These are phyloP conservation scores for Clupea harengus DNA, from an alignment of 2,113 vertebrate species.

Conservation along the genomic window DNA sequence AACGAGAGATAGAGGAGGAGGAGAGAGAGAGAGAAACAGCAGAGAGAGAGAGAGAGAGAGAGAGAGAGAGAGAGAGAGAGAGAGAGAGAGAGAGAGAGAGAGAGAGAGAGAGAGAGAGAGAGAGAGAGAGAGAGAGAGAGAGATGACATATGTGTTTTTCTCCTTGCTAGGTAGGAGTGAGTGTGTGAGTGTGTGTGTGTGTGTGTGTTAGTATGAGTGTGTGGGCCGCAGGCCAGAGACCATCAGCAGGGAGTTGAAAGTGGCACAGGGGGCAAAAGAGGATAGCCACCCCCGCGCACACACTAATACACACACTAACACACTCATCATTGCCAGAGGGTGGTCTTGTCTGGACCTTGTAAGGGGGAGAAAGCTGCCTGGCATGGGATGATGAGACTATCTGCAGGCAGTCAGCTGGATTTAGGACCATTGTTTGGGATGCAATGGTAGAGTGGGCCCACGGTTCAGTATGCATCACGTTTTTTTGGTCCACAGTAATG, in stretches of 20 bases:
- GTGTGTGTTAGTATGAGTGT: constrained; percentile 23
- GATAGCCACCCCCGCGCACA: constrained; percentile 24
- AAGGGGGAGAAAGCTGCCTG: neutral
- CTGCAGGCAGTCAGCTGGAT: constrained; percentile 3
- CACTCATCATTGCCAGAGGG: neutral
- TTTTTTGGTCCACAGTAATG: too few relatives aligned
- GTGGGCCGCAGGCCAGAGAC: constrained; percentile 36
- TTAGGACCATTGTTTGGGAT: neutral
- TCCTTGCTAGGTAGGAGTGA: constrained; percentile 41
- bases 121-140: constrained; percentile 1
- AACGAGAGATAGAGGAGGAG: neutral
- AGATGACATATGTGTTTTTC: constrained; percentile 62
- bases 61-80: neutral
- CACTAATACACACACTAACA: constrained; percentile 8
- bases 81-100: neutral
- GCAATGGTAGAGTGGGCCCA: too few relatives aligned
- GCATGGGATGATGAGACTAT: neutral
- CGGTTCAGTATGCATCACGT: too few relatives aligned
- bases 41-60: neutral
- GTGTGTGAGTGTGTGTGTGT: neutral
- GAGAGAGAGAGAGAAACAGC: neutral
- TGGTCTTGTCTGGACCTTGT: neutral
- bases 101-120: neutral
- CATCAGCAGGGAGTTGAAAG: neutral
- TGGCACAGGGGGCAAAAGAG: neutral